phyloP scores from a whole-genome alignment of 2,113 vertebrate species.

The Catagonus wagneri region DNA sequence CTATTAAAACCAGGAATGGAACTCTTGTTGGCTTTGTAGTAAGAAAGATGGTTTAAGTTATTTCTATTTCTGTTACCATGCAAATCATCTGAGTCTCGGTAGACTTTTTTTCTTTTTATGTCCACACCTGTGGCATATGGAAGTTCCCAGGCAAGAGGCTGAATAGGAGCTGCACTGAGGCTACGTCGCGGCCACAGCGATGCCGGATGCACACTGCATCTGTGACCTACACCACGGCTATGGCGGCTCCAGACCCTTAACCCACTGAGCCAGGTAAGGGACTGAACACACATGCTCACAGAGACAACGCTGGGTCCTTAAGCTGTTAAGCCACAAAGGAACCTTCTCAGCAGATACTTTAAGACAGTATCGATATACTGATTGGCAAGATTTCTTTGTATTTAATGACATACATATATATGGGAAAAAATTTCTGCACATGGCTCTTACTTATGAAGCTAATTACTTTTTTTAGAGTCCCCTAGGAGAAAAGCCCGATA shows the following conservation, averaged over 20 bases:
- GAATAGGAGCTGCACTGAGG: no score
- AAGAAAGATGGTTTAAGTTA: neutral
- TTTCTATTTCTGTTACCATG: neutral
- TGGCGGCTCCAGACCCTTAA: no score
- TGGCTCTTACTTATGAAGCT: neutral
- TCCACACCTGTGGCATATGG: no score
- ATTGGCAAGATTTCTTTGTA: neutral
- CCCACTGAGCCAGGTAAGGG: no score
- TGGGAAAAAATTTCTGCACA: neutral
- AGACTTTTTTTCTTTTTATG: neutral
- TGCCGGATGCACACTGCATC: no score
- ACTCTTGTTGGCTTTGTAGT: neutral
- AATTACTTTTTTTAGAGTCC: neutral
- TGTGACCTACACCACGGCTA: no score
- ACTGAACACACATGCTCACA: no score
- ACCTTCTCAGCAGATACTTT: neutral
- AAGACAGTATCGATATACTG: neutral
- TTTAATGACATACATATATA: neutral
- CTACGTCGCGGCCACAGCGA: no score
- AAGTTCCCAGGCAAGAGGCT: no score
- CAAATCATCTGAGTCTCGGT: neutral
- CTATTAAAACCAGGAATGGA: neutral
- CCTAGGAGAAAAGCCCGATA: neutral
- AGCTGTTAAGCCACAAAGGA: no score
- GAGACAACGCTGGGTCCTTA: no score